Evolutionary conservation across 2,797 vertebrate species (phyloP).

Genomic region (Gallinago nigripennis): DNA sequence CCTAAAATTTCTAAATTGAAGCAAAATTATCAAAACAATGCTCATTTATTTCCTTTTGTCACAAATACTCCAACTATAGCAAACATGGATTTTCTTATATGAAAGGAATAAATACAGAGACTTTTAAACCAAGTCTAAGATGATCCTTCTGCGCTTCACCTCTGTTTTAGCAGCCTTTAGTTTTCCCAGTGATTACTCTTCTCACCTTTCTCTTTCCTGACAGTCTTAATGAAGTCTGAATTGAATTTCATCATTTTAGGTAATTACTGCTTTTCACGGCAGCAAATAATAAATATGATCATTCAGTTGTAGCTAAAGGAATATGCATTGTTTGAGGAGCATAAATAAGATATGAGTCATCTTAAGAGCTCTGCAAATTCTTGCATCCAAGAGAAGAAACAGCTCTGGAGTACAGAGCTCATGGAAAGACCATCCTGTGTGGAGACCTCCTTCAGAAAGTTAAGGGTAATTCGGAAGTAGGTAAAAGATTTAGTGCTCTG

Average conservation of each 20-base stretch:
- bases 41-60: background rate
- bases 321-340: background rate
- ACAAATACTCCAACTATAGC: background rate
- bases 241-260: constrained; percentile 33
- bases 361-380: background rate
- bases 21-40: background rate
- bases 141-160: background rate
- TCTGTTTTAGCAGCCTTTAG: background rate
- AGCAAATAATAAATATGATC: constrained; percentile 43
- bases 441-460: background rate
- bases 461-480: background rate
- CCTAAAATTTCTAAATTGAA: background rate
- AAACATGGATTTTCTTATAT: background rate
- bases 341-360: constrained; percentile 41
- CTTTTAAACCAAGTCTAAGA: background rate
- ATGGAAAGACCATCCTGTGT: background rate
- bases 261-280: constrained; percentile 33
- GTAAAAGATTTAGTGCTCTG: background rate
- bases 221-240: constrained; percentile 45
- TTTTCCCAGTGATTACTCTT: background rate
- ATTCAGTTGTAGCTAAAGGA: constrained; percentile 24
- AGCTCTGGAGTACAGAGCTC: background rate
- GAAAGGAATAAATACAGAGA: background rate
- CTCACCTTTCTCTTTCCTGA: constrained; percentile 19
- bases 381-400: background rate